Evolutionary conservation across 2,113 vertebrate species (phyloP), one percentile per base, ranked within the genome.

Genomic region (Chitala chitala): DNA sequence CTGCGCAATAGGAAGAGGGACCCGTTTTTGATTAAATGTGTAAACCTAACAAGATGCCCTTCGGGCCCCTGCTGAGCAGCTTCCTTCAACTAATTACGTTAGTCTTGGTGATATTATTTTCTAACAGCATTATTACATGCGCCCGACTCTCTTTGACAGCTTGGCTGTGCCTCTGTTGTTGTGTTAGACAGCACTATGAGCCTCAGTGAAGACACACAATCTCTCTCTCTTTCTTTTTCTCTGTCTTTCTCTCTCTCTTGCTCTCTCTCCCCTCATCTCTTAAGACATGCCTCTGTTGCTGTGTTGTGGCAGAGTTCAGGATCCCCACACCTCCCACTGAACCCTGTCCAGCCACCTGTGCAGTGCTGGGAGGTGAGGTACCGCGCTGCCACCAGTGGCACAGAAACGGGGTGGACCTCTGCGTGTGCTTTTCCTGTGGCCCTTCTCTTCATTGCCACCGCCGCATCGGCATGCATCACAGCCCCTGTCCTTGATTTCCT

Each of bases 1-100:
- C 24, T 20, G 15, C 63, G 24, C 31, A 29, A 56, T 69, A 36
- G 22, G 20, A 75, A 54, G 12, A 8, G 36, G 5, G n/a, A 13
- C 8, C 29, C 26, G 31, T 38, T 13, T 7, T 15, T 22, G 36
- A 51, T 74, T 20, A 70, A 55, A 8, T 44, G 55, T 50, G 53
- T 74, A 65, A 48, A 68, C 72, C 58, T 44, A 46, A 53, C 66
- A 29, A 29, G 69, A 24, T 22, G 46, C 17, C 46, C 50, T 40
- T 48, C 69, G 59, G 73, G 55, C 54, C 73, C 63, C 44, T 3
- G 44, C 58, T 55, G 20, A 29, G 77, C 44, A 71, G 42, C 58
- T 54, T 68, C 72, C 58, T 44, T 53, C 46, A 38, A 68, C 73
- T 78, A 74, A 77, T 81, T 79, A 54, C 58, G 73, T 71, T 77